Percentiles rank a stretch among this genome's conserved stretches.
Conservation (phyloP, 2,888 invertebrate genomes). For the Leuctra nigra region DNA sequence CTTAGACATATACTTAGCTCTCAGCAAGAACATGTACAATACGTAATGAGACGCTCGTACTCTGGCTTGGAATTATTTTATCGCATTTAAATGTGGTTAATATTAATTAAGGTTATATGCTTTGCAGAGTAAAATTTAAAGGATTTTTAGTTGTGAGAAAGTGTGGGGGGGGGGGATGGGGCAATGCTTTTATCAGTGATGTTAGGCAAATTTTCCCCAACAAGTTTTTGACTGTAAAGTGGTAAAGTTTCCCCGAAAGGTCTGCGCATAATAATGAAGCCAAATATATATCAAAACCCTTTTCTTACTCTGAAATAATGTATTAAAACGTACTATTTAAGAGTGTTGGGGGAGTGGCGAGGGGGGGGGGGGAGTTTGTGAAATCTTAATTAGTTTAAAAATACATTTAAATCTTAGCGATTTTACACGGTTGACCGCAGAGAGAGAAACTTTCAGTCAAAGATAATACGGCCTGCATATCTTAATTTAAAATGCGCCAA, state of each 20-base stretch:
- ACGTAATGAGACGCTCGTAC: neutral
- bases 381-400: conserved; percentile 28
- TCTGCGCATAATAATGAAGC: conserved; percentile 11
- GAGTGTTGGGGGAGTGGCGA: neutral
- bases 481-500: conserved; percentile 7
- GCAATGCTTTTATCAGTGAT: conserved; percentile 1
- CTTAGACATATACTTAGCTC: neutral
- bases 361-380: neutral
- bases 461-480: conserved; percentile 18
- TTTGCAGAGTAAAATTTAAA: conserved; percentile 5
- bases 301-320: conserved; percentile 3
- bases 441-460: conserved; percentile 24
- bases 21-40: no score
- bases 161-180: neutral
- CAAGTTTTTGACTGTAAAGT: conserved; percentile 9
- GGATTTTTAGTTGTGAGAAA: neutral
- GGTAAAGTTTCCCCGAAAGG: conserved; percentile 5
- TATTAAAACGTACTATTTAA: conserved; percentile 15
- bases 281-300: conserved; percentile 10
- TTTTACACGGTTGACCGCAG: conserved; percentile 27
- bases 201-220: neutral
- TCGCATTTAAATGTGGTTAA: conserved; percentile 8
- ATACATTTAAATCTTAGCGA: conserved; percentile 29
- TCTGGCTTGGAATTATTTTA: neutral
- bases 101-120: conserved; percentile 11